phyloP scores from a whole-genome alignment of 2,113 vertebrate genomes.

The Apteryx mantelli region DNA sequence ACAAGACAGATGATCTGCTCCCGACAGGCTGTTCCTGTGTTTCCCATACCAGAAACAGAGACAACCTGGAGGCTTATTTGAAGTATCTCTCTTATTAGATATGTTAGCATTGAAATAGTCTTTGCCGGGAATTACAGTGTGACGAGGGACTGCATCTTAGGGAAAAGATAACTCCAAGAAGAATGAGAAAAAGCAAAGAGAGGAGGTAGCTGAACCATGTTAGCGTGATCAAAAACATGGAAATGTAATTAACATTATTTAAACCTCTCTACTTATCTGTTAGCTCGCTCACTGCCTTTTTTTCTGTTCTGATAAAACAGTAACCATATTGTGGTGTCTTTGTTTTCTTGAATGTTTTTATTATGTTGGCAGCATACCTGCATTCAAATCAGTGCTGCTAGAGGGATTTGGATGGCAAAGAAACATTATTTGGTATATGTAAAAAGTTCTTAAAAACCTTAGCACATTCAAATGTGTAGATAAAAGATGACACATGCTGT shows the following conservation, averaged over 20 bases:
- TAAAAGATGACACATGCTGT: too few relatives aligned
- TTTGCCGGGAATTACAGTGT: neutral
- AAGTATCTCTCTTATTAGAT: neutral
- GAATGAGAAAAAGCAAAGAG: neutral
- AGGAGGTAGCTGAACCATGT: neutral
- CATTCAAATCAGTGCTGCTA: too few relatives aligned
- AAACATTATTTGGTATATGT: too few relatives aligned
- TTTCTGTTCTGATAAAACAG: neutral
- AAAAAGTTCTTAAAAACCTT: too few relatives aligned
- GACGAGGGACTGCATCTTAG: neutral
- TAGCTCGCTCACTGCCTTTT: neutral
- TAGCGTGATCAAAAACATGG: neutral
- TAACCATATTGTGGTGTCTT: neutral
- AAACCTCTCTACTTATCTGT: neutral
- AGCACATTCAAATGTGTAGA: too few relatives aligned
- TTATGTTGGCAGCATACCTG: too few relatives aligned
- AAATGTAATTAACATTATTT: neutral
- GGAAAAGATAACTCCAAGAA: neutral
- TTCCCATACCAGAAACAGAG: neutral
- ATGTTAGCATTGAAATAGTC: neutral
- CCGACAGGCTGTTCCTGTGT: rapidly evolving
- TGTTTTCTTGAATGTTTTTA: neutral
- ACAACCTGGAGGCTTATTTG: neutral
- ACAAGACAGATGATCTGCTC: neutral
- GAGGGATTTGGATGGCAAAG: too few relatives aligned